Base-by-base conservation (phyloP, 2,888 invertebrate species). In the Reticulitermes lucifugus region DNA sequence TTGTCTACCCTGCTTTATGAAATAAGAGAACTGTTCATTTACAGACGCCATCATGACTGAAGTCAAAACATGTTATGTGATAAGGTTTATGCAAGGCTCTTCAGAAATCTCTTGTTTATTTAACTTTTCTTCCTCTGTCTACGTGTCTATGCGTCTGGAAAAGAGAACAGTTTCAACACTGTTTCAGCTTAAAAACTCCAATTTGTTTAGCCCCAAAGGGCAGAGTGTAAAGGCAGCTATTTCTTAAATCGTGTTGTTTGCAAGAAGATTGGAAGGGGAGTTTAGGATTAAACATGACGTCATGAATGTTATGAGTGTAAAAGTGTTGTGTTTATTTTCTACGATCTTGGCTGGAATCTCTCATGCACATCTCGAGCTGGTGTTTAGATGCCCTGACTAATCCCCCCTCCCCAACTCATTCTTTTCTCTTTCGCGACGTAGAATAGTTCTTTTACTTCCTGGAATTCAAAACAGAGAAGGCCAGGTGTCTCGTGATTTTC, bases 211-310 rank as follows among this genome's bases (percentile, higher is more conserved):
- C n/a, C n/a, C 25, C n/a, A 12, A n/a, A n/a, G 29, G 70, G 70
- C 70, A n/a, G 12, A 14, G 70, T 29, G 25, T 25, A 70, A 70
- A 12, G 70, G 25, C 29, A 70, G 70, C 12, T 70, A 9, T 70
- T 29, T 70, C 70, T 29, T 9, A 46, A 6, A 3, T 46, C 9
- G 46, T 70, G 4, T 73, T 73, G 73, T 73, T 73, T 73, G 41
- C 73, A 18, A 21, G 14, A 73, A 18, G 21, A 14, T 14, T 25
- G 46, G 0, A 9, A 29, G 70, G 10, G 70, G 70, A 14, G 25
- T 25, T 70, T 25, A 70, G 29, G 73, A 73, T 73, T 65, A 65
- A 60, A 65, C 65, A 73, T 41, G 73, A 73, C 73, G 29, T 73
- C 73, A 73, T 21, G 35, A 35, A 5, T 41, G 29, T 41, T 41